Evolutionary conservation across 2,113 vertebrate species (phyloP).

Genomic region (Tetrax tetrax): DNA sequence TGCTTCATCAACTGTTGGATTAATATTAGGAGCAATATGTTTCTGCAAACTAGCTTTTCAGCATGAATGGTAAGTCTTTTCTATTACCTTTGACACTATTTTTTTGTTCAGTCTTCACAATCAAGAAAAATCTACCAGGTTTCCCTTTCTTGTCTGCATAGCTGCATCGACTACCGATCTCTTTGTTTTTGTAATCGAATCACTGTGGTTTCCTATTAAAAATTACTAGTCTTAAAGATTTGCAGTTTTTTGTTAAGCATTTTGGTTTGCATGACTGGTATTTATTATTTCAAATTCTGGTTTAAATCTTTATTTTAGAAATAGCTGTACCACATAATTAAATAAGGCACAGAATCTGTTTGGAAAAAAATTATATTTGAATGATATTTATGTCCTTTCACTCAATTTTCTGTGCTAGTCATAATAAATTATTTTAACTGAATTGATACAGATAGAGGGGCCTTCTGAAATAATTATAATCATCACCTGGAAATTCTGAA

Average conservation of each 20-base stretch:
- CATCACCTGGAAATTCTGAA: neutral
- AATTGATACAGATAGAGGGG: neutral
- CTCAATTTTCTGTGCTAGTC: neutral
- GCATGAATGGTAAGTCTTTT: constrained; percentile 83
- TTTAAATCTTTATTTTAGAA: neutral
- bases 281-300: neutral
- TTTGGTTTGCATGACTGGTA: neutral
- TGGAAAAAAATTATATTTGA: neutral
- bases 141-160: constrained; percentile 46
- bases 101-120: constrained; percentile 15
- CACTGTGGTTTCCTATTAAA: neutral
- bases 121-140: constrained; percentile 31
- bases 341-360: neutral
- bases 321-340: neutral
- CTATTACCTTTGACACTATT: constrained; percentile 42
- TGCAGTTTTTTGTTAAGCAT: neutral
- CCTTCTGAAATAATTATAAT: neutral
- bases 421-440: neutral
- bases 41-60: constrained; percentile 80
- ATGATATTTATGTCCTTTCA: neutral
- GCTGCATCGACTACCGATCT: constrained; percentile 31
- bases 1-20: constrained; percentile 73
- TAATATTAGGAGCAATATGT: constrained; percentile 80
- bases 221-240: neutral
- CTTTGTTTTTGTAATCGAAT: constrained; percentile 55